Conservation (phyloP, 1,140 invertebrate species). For the Solenopsis invicta region DNA sequence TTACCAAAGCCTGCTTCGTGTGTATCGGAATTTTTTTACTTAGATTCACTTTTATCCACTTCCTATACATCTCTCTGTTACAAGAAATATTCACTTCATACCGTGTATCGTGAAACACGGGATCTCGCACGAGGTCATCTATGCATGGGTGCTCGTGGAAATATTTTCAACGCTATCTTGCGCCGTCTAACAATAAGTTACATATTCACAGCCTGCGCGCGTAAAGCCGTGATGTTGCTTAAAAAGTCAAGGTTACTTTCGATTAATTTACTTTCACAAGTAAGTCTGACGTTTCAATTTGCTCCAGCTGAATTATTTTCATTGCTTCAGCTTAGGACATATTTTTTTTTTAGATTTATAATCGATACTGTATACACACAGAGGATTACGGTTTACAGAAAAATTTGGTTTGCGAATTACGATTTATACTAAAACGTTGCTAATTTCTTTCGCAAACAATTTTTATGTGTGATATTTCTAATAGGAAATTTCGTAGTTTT, state of each 20-base stretch:
- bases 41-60: slow-evolving; percentile 34
- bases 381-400: not conserved
- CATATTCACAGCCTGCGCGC: not conserved
- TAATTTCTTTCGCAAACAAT: not conserved
- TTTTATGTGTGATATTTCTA: not conserved
- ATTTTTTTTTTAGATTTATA: slow-evolving; percentile 8
- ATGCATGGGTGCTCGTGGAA: slow-evolving; percentile 17
- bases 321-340: not conserved
- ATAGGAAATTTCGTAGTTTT: too few species aligned
- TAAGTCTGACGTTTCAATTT: not conserved
- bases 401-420: not conserved
- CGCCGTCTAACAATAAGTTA: not conserved
- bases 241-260: slow-evolving; percentile 11
- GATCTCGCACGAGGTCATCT: slow-evolving; percentile 39
- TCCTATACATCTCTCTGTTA: not conserved
- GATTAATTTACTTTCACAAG: slow-evolving; percentile 15
- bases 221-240: not conserved
- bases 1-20: slow-evolving; percentile 5
- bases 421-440: not conserved
- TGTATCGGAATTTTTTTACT: slow-evolving; percentile 1
- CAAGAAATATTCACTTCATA: slow-evolving; percentile 6
- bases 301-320: not conserved
- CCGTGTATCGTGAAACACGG: not conserved
- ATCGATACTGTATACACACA: not conserved
- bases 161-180: slow-evolving; percentile 34